A percentile compares a stretch with the other conserved stretches of the same genome.
These are phyloP conservation scores for Drosophila azteca DNA, from an alignment of 1,140 invertebrate species.

Conservation along the genomic window DNA sequence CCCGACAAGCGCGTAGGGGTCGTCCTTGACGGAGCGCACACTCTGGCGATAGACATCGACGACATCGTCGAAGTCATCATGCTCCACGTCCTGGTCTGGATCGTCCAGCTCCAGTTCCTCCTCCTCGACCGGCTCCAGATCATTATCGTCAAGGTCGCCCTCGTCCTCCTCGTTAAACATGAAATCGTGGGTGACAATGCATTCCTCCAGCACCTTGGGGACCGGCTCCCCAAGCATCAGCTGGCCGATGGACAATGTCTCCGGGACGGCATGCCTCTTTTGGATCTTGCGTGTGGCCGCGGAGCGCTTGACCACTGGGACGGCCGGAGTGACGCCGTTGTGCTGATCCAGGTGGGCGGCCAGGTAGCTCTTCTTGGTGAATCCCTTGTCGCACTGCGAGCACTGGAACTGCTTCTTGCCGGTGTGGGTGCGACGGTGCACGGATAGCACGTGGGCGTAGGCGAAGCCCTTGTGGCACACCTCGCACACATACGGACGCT, in stretches of 20 bases:
- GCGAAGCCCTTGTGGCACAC: conserved; percentile 90
- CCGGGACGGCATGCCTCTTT: conserved; percentile 5
- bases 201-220: conserved; percentile 66
- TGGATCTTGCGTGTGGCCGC: conserved; percentile 19
- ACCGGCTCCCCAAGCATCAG: conserved; percentile 40
- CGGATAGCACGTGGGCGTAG: conserved; percentile 86
- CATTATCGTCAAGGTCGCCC: conserved; percentile 13
- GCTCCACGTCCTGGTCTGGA: conserved; percentile 9
- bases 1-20: conserved; percentile 48
- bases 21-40: conserved; percentile 49
- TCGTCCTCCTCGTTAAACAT: conserved; percentile 69
- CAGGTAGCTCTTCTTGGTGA: conserved; percentile 80
- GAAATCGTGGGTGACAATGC: conserved; percentile 73
- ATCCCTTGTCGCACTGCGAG: conserved; percentile 75
- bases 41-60: conserved; percentile 42
- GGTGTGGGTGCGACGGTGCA: conserved; percentile 87
- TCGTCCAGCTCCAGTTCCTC: conserved; percentile 41
- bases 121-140: conserved; percentile 18
- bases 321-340: conserved; percentile 4
- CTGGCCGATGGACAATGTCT: conserved; percentile 20
- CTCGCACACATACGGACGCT: conserved; percentile 88
- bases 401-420: conserved; percentile 87
- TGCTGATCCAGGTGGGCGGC: conserved; percentile 75
- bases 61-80: conserved; percentile 23
- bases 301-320: neutral